These are phyloP conservation scores for Philypnodon macrostomus DNA, from an alignment of 2,797 vertebrate genomes.

Conservation along the genomic window DNA sequence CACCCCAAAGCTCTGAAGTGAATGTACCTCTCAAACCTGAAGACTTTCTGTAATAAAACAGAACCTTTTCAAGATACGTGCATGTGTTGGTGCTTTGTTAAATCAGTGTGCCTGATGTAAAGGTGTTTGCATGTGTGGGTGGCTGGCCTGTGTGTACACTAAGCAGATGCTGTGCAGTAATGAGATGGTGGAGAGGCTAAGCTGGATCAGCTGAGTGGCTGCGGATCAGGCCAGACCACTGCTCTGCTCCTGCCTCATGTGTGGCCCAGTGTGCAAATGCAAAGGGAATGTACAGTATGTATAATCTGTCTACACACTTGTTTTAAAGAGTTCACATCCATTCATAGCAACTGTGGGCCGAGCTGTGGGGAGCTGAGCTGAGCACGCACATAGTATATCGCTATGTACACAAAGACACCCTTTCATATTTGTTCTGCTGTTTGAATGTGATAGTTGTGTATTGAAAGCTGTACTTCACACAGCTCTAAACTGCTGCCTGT, in stretches of 20 bases:
- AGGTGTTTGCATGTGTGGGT: conserved; percentile 18
- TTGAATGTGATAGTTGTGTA: conserved; percentile 65
- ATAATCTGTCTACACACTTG: conserved; percentile 13
- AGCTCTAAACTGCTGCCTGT: conserved; percentile 52
- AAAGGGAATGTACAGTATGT: conserved; percentile 1
- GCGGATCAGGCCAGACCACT: conserved; percentile 26
- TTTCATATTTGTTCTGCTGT: conserved; percentile 63
- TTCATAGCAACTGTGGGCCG: conserved; percentile 43
- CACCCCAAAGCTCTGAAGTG: conserved; percentile 72
- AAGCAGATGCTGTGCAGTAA: conserved; percentile 62
- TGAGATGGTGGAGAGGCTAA: conserved; percentile 64
- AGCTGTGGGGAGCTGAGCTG: conserved; percentile 31
- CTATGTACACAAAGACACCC: conserved; percentile 66
- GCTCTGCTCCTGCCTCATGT: conserved; percentile 35
- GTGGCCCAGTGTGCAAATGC: conserved; percentile 43
- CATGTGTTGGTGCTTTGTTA: conserved; percentile 35
- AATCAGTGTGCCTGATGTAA: conserved; percentile 13
- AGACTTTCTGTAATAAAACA: conserved; percentile 79
- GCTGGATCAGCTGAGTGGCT: conserved; percentile 69
- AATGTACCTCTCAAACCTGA: conserved; percentile 80
- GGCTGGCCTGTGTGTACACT: conserved; percentile 19
- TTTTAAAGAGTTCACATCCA: conserved; percentile 26
- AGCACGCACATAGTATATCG: conserved; percentile 37
- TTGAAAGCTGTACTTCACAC: conserved; percentile 51
- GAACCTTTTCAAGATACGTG: conserved; percentile 69